Evolutionary conservation across 2,113 vertebrate genomes (phyloP), one percentile per base, ranked within the genome.

Genomic region (Indicator maculatus): DNA sequence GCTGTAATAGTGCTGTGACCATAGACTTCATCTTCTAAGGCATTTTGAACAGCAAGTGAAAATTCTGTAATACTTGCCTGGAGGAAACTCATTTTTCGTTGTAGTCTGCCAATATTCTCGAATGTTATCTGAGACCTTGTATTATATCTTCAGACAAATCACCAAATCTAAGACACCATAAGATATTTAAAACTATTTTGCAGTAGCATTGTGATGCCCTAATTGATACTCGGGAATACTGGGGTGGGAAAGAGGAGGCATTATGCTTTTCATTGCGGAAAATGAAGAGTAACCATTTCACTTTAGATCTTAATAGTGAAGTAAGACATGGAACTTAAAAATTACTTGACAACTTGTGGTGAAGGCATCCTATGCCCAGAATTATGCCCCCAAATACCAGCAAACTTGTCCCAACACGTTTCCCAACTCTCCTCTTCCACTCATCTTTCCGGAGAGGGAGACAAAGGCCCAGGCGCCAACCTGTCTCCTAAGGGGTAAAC

Each of bases 221-320:
- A 13, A 3, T 12, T 36, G 7, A 50, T 31, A 27, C 0, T 0
- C 12, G 6, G 3, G 23, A 50, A 89, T 76, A 41, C 2, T 33
- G 7, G 7, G 3, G 8, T 45, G 11, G 12, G 8, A 13, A n/a
- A 84, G 5, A 9, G 14, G 16, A 84, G 3, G 3, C 3, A 47
- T 56, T 17, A 31, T 5, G 21, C 15, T 63, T 77, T 63, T 23
- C 31, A 21, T 14, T 73, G 9, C 31, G 74, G 24, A 30, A 73
- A 77, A 70, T 9, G 4, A 59, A 76, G 3, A 16, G 2, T 4
- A 59, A 6, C 1, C 12, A 30, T 67, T 70, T 71, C 61, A 73
- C 5, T 50, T 69, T 11, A 20, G 13, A 36, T 38, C 31, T 82
- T 85, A 36, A 65, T 75, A 73, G 7, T 44, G 2, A 84, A 87